Percentiles rank a stretch among this genome's conserved stretches.
phyloP scores from a whole-genome alignment of 2,797 vertebrate species.

The Pangasius sanitwongsei region DNA sequence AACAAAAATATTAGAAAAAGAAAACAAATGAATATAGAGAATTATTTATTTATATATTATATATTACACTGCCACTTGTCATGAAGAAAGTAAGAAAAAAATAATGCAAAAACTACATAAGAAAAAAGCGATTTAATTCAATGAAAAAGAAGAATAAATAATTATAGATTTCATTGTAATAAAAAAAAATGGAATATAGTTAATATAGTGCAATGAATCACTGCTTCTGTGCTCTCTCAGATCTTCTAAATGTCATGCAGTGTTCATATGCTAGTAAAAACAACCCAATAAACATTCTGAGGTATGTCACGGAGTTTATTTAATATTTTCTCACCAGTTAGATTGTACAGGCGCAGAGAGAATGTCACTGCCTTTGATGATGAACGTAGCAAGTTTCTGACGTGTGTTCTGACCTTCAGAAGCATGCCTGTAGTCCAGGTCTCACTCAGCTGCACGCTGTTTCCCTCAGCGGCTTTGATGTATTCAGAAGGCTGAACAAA shows the following conservation, averaged over 20 bases:
- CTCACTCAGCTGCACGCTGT: neutral
- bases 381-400: neutral
- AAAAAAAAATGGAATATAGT: neutral
- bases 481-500: neutral
- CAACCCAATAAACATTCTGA: neutral
- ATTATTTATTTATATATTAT: too few species aligned
- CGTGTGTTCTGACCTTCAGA: neutral
- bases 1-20: too few species aligned
- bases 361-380: neutral
- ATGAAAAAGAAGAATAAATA: neutral
- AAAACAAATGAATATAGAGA: too few species aligned
- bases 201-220: neutral
- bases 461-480: neutral
- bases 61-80: too few species aligned
- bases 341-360: neutral
- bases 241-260: neutral
- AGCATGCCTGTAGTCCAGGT: neutral
- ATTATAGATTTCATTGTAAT: neutral
- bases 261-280: too few species aligned
- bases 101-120: too few species aligned
- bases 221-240: neutral
- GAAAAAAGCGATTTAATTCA: neutral
- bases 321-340: neutral
- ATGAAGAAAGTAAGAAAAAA: too few species aligned
- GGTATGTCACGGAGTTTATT: neutral